Conservation (phyloP, 2,888 invertebrate genomes). For the Ichneumoninae sp. region DNA sequence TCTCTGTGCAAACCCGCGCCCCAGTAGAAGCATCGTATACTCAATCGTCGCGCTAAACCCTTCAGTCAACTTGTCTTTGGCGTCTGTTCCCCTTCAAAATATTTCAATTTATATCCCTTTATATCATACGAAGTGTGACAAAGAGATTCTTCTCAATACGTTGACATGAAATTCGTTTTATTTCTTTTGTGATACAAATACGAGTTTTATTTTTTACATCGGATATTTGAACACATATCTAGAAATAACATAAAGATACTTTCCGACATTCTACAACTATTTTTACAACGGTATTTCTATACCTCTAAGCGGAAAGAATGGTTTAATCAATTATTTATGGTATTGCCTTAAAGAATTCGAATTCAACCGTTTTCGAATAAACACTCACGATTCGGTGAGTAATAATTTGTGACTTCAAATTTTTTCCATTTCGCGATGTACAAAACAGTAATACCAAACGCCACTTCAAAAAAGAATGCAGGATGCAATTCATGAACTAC, state of each 20-base stretch:
- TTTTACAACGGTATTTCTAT: background rate
- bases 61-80: constrained; percentile 22
- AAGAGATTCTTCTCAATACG: background rate
- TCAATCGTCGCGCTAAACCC: constrained; percentile 12
- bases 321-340: background rate
- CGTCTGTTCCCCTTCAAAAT: constrained; percentile 1
- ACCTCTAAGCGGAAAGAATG: background rate
- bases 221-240: too few species aligned
- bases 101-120: background rate
- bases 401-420: background rate
- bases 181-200: background rate
- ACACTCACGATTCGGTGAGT: background rate
- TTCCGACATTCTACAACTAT: background rate
- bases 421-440: background rate
- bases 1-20: constrained; percentile 6
- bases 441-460: background rate
- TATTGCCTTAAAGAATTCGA: background rate
- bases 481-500: background rate
- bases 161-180: background rate
- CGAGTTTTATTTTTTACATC: background rate
- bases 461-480: background rate
- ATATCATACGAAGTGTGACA: background rate
- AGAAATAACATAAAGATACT: too few species aligned
- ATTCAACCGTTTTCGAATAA: background rate
- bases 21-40: constrained; percentile 7